A percentile compares a stretch with the other conserved stretches of the same genome.
Conservation (phyloP, 1,140 invertebrate genomes). For the Lasioglossum baleicum region DNA sequence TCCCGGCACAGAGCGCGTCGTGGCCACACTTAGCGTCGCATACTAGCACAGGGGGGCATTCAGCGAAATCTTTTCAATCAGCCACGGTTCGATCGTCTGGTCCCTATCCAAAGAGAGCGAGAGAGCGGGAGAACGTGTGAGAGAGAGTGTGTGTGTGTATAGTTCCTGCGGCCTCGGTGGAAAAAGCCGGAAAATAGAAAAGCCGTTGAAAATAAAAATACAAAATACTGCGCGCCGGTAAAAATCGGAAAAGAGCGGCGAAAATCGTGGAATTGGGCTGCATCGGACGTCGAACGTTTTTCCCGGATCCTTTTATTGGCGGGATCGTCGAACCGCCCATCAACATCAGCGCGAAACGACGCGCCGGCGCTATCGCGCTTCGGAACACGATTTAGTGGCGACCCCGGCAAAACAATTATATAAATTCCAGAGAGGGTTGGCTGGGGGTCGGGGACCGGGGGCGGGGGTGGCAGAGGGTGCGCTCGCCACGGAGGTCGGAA, state of each 20-base stretch:
- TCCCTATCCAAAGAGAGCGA: not conserved
- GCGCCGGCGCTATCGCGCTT: slow-evolving; percentile 65
- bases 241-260: slow-evolving; percentile 15
- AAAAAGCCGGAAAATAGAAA: slow-evolving; percentile 13
- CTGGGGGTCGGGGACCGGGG: not conserved
- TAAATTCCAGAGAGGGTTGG: slow-evolving; percentile 71
- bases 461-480: too few species aligned
- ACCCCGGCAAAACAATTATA: slow-evolving; percentile 79
- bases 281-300: slow-evolving; percentile 62
- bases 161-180: not conserved
- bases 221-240: not conserved
- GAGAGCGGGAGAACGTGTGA: too few species aligned
- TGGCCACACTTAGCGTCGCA: not conserved
- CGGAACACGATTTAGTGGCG: slow-evolving; percentile 72
- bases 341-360: slow-evolving; percentile 66
- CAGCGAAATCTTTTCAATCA: slow-evolving; percentile 21
- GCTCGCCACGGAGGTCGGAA: slow-evolving; percentile 56
- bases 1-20: not conserved
- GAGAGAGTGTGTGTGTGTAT: too few species aligned
- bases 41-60: not conserved
- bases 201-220: slow-evolving; percentile 13
- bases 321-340: slow-evolving; percentile 71
- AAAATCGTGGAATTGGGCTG: slow-evolving; percentile 17
- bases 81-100: not conserved
- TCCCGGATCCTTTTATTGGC: slow-evolving; percentile 70